Base-by-base conservation (phyloP, 2,113 vertebrate species). In the Pyxicephalus adspersus region DNA sequence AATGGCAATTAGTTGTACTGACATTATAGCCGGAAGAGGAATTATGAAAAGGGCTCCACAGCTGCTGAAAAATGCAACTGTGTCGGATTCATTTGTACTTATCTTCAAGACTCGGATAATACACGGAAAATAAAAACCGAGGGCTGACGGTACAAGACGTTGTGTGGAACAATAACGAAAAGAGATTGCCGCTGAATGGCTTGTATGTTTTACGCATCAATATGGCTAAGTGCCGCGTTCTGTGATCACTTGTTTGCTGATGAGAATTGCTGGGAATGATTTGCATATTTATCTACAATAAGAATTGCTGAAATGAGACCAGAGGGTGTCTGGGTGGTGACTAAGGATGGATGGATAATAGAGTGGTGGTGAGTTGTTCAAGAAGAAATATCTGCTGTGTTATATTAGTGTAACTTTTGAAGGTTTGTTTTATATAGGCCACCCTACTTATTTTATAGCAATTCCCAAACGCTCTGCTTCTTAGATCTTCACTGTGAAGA, bases 1-100 rank as follows among this genome's bases (percentile, higher is more conserved):
- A 81, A 61, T 74, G 79, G 70, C 70, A 81, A 81, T 81, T 72
- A 81, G 79, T 55, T 81, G 51, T 65, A 26, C 45, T 64, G 45
- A 54, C 70, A 81, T 81, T 74, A 81, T 81, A 65, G 60, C 79
- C 70, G 20, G 68, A 72, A 74, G 79, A 74, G 60, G 64, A 74
- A 74, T 55, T 81, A 61, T 74, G 68, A 55, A 74, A 74, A 64
- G 61, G 29, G 22, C 74, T 81, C 28, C 58, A 50, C 79, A 81
- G 79, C 79, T 81, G 79, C 68, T 81, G 58, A 65, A 34, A 74
- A 81, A 72, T 81, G 60, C 70, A 57, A 74, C 50, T 23, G 45
- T 74, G 38, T n/a, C 65, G 70, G 17, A 64, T 65, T 81, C 45
- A 73, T 81, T 78, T 64, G 38, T 72, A 73, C 67, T 64, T 81